phyloP scores from a whole-genome alignment of 2,797 vertebrate genomes.

The Miichthys miiuy region DNA sequence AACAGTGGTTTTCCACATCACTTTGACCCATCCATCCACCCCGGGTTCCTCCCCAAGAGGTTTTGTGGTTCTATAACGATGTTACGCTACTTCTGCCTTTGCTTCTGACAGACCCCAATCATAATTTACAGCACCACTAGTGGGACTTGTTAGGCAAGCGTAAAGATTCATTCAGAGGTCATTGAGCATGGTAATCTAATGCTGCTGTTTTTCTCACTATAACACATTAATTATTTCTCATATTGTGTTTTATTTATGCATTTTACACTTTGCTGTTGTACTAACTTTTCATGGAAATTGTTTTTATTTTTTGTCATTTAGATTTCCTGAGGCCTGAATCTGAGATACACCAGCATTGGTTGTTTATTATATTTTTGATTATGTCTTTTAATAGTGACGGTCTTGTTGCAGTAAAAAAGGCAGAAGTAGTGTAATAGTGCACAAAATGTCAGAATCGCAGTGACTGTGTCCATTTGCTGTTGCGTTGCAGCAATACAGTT shows the following conservation, averaged over 20 bases:
- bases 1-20: neutral
- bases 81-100: neutral
- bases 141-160: neutral
- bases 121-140: neutral
- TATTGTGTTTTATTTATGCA: neutral
- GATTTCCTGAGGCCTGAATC: neutral
- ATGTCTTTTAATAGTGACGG: neutral
- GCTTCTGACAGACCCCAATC: neutral
- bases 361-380: too few relatives aligned
- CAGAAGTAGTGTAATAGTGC: neutral
- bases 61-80: neutral
- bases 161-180: too few relatives aligned
- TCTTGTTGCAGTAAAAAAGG: neutral
- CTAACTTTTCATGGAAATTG: neutral
- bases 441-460: neutral
- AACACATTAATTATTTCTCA: neutral
- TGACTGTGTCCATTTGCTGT: neutral
- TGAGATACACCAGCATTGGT: neutral
- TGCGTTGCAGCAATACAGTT: neutral
- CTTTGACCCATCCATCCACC: neutral
- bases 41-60: neutral
- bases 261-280: neutral
- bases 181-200: too few relatives aligned
- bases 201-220: neutral
- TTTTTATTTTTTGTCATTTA: neutral